phyloP scores from a whole-genome alignment of 2,113 vertebrate genomes.

The Eptesicus fuscus region DNA sequence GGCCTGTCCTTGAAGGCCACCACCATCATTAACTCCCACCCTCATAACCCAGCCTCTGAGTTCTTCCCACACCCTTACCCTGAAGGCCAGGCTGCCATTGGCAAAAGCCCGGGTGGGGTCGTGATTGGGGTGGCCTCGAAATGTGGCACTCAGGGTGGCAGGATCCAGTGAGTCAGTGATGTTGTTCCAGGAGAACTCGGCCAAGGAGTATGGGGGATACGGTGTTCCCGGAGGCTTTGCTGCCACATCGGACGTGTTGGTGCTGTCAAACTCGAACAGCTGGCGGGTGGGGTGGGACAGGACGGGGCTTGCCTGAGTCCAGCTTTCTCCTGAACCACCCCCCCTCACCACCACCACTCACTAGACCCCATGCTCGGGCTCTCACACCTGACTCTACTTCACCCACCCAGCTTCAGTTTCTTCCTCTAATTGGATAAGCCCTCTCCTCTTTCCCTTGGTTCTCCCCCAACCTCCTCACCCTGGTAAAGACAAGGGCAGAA shows the following conservation, averaged over 20 bases:
- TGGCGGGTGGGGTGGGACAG: constrained; percentile 51
- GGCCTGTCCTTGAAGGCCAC: too few relatives aligned
- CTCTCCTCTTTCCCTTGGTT: background rate
- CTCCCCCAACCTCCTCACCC: constrained; percentile 76
- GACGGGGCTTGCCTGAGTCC: background rate
- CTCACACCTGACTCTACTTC: background rate
- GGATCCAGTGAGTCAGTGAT: constrained; percentile 75
- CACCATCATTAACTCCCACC: background rate
- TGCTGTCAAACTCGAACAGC: constrained; percentile 87
- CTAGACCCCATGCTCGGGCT: background rate
- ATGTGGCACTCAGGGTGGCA: constrained; percentile 71
- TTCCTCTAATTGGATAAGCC: background rate
- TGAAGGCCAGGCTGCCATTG: constrained; percentile 81
- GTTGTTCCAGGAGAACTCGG: constrained; percentile 84
- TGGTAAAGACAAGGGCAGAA: constrained; percentile 84
- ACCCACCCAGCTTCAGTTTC: background rate
- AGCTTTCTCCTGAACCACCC: background rate
- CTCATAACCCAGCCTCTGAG: background rate
- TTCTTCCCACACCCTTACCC: constrained; percentile 60
- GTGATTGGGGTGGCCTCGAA: constrained; percentile 65
- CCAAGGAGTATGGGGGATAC: constrained; percentile 85
- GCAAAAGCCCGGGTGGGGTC: constrained; percentile 29
- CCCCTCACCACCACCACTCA: too few relatives aligned
- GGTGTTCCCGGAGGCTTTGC: constrained; percentile 41
- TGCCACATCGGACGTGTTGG: constrained; percentile 47